Evolutionary conservation across 2,888 invertebrate genomes (phyloP).

Genomic region (Alviniconcha strummeri): DNA sequence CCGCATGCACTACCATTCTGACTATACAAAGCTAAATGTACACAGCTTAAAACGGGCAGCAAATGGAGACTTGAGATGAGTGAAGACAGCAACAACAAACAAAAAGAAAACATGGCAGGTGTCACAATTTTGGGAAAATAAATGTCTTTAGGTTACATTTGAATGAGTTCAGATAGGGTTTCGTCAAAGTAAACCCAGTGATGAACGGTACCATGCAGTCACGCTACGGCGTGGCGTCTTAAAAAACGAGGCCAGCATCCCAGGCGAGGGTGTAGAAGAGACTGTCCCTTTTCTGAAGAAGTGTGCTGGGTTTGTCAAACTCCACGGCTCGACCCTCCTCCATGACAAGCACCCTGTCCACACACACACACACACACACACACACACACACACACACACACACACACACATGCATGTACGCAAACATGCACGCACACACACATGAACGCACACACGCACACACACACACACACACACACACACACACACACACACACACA

Average conservation of each 20-base stretch:
- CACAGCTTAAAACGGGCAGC: neutral
- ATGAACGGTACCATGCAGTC: too few species aligned
- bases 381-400: neutral
- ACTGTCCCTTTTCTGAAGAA: conserved; percentile 53
- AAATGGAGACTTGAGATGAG: neutral
- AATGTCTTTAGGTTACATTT: neutral
- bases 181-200: too few species aligned
- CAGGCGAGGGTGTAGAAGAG: conserved; percentile 65
- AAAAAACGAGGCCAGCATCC: conserved; percentile 61
- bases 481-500: neutral
- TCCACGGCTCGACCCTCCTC: conserved; percentile 62
- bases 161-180: too few species aligned
- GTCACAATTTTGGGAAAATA: neutral
- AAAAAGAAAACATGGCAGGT: neutral
- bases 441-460: neutral
- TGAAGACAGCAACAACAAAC: neutral
- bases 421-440: neutral
- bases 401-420: neutral
- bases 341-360: conserved; percentile 65
- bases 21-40: neutral
- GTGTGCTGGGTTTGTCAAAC: conserved; percentile 59
- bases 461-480: neutral
- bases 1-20: neutral
- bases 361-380: too few species aligned
- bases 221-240: too few species aligned